Evolutionary conservation across 2,888 invertebrate species (phyloP), one percentile per base, ranked within the genome.

Genomic region (Mythimna lalbum): DNA sequence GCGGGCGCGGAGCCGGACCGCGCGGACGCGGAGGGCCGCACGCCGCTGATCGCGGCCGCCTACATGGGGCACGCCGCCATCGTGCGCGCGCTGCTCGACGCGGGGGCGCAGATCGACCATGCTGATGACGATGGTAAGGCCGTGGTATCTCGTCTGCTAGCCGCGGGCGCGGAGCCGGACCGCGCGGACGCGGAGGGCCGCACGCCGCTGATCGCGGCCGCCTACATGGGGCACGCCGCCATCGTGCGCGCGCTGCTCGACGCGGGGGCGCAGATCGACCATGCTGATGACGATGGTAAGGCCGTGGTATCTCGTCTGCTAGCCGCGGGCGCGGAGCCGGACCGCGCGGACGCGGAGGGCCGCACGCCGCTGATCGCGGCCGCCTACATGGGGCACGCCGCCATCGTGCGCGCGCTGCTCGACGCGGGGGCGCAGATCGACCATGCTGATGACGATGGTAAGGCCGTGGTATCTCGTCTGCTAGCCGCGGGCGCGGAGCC

Each of bases 21-120:
- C 31, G 98, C 98, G 4, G 99, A 99, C 93, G 97, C 98, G 43
- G 98, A 99, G 90, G 98, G 98, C 21, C 97, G 99, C 80, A 99
- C 99, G 0, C 98, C 99, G 0, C 96, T 99, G 56, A 98, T 99
- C 80, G 99, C 99, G 0, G 99, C 99, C 23, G 99, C 99, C 0
- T 99, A 99, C 93, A 99, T 99, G 99, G 98, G 99, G 0, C 99
- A 99, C 93, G 97, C 98, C n/a, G 98, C 98, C 87, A 98, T 99
- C 76, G 98, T 99, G 36, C 97, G 98, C 76, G 97, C 98, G 79
- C 94, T 99, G 55, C 93, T 99, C 14, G 98, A 98, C 84, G 97
- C 97, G 73, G 98, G 98, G 2, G 99, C 98, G 0, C 96, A 97
- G 86, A 97, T 98, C 31, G 98, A 99, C 91, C 98, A 98, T 86